Evolutionary conservation across 2,113 vertebrate genomes (phyloP), one percentile per base, ranked within the genome.

Genomic region (Oxyruncus cristatus): DNA sequence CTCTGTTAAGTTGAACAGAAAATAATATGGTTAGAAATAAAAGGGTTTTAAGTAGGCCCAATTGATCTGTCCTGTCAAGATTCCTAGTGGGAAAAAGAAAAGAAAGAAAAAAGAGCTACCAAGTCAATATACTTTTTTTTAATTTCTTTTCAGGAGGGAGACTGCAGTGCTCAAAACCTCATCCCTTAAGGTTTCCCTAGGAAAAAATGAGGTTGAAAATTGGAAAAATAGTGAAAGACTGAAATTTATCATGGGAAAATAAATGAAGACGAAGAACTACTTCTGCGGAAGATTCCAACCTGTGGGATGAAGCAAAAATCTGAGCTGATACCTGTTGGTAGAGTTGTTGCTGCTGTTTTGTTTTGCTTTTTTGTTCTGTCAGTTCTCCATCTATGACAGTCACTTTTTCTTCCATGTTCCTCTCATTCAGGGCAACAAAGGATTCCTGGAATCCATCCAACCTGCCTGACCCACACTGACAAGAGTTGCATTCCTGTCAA

Each of bases 1-100:
- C 44, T 72, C 19, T 52, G 47, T 44, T 78, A 63, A 61, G 21
- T 37, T 88, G 79, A 92, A 76, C n/a, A 71, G 56, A 88, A 94
- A 95, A 82, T 82, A 83, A 76, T 73, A 81, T 22, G 14, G 70
- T 82, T 91, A 73, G 85, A 76, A 85, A 88, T 52, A 82, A 94
- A 84, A 68, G 87, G 14, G 30, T 53, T 94, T 93, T 88, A 92
- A 93, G 74, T 73, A 85, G 71, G 6, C 21, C 32, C 12, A 75
- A 66, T 19, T 93, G 78, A 92, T 95, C 61, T 88, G 32, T 73
- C 42, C 42, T 92, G 74, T 82, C 81, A 93, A 82, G 78, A 82
- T 55, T 75, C 35, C 42, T 55, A 67, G 33, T 3, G 63, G 56
- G 24, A 55, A 77, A 89, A 80, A 80, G 23, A 68, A 82, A 86